Percentiles rank a stretch among this genome's conserved stretches.
These are phyloP conservation scores for Falco biarmicus DNA, from an alignment of 2,797 vertebrate genomes.

Conservation along the genomic window DNA sequence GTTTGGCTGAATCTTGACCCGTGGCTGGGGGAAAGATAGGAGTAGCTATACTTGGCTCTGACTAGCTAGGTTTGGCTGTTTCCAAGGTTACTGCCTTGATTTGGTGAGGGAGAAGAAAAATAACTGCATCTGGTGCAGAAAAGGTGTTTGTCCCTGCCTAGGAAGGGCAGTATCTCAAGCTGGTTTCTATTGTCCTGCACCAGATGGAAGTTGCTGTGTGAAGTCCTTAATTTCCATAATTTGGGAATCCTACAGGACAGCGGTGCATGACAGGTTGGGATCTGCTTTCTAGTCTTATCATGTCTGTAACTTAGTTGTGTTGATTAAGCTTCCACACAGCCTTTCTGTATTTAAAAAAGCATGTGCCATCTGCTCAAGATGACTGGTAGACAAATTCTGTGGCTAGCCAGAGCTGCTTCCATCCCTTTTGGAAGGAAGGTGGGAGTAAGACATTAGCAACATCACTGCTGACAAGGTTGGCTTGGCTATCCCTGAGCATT, in stretches of 20 bases:
- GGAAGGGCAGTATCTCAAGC: not conserved
- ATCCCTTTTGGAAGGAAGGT: not conserved
- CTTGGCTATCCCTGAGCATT: not conserved
- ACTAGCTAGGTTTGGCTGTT: not conserved
- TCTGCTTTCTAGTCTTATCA: not conserved
- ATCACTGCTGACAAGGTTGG: not conserved
- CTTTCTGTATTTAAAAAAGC: not conserved
- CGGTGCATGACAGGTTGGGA: not conserved
- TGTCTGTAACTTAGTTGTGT: not conserved
- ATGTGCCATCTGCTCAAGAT: not conserved
- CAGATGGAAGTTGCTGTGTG: not conserved
- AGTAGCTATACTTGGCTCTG: not conserved
- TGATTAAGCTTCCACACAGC: not conserved
- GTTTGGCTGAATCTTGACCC: not conserved
- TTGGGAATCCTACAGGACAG: not conserved
- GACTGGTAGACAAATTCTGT: not conserved
- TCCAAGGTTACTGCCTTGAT: not conserved
- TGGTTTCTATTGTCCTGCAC: not conserved
- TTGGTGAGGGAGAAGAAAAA: not conserved
- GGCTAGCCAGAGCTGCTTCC: not conserved
- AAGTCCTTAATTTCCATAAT: not conserved
- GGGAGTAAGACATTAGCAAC: not conserved
- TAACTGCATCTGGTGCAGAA: not conserved
- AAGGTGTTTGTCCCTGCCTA: not conserved
- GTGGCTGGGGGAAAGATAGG: rapidly evolving